phyloP scores from a whole-genome alignment of 1,140 invertebrate genomes.

The Nephotettix cincticeps region DNA sequence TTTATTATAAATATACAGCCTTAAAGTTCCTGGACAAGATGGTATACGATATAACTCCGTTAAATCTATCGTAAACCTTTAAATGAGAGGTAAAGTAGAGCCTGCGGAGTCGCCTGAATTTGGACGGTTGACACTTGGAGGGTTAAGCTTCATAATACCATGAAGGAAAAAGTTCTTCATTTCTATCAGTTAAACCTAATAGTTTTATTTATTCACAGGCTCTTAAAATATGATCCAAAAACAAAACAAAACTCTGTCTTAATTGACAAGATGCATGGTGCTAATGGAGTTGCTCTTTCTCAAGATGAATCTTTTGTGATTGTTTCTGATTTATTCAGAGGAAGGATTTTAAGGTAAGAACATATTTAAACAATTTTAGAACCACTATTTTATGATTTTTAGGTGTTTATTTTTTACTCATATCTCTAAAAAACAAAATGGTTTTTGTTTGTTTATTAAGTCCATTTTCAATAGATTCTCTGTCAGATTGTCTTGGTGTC shows the following conservation, averaged over 20 bases:
- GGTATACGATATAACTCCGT: no score
- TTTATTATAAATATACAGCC: no score
- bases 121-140: no score
- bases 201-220: slow-evolving; percentile 50
- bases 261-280: slow-evolving; percentile 67
- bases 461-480: neutral
- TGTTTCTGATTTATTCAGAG: slow-evolving; percentile 61
- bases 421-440: neutral
- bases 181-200: no score
- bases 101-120: no score
- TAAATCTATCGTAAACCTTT: no score
- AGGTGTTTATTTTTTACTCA: neutral
- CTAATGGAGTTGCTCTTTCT: slow-evolving; percentile 79
- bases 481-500: no score
- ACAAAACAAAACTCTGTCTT: slow-evolving; percentile 65
- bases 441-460: neutral
- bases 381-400: neutral
- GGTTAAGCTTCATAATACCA: no score
- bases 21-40: no score
- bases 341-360: slow-evolving; percentile 51
- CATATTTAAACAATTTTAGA: neutral
- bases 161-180: no score
- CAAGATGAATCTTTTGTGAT: slow-evolving; percentile 72
- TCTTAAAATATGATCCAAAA: slow-evolving; percentile 63
- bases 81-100: no score